phyloP scores from a whole-genome alignment of 2,797 vertebrate species.

The Bovichtus variegatus region DNA sequence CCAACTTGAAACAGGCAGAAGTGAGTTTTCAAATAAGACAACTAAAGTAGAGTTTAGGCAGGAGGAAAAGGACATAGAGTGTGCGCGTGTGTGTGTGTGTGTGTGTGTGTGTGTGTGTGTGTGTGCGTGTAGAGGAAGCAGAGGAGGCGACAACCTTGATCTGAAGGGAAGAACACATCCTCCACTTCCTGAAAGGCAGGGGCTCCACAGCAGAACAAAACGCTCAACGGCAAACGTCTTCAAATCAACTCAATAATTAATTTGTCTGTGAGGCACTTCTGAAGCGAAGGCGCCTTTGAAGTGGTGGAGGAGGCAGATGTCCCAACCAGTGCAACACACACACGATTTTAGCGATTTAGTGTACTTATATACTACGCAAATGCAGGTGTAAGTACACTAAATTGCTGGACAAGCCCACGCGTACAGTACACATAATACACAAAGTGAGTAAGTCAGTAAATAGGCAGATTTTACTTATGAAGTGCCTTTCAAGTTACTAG shows the following conservation, averaged over 20 bases:
- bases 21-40: constrained; percentile 39
- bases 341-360: too few species aligned
- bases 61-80: constrained; percentile 8
- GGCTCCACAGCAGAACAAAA: constrained; percentile 72
- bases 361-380: background rate
- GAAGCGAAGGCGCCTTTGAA: constrained; percentile 69
- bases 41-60: constrained; percentile 13
- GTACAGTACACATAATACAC: too few species aligned
- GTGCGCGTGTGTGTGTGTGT: constrained; percentile 13
- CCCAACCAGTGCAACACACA: constrained; percentile 39
- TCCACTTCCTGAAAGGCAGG: constrained; percentile 73
- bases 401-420: constrained; percentile 12
- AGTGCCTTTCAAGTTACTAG: too few species aligned
- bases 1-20: constrained; percentile 12
- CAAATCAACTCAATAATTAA: constrained; percentile 77
- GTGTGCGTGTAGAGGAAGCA: constrained; percentile 21
- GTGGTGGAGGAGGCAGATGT: constrained; percentile 75
- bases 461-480: too few species aligned
- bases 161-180: constrained; percentile 61
- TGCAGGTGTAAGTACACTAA: constrained; percentile 27
- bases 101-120: constrained; percentile 11
- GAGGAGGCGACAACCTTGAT: constrained; percentile 60
- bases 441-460: too few species aligned
- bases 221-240: constrained; percentile 59
- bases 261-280: constrained; percentile 66